Percentiles rank a stretch among this genome's conserved stretches.
Conservation (phyloP, 2,888 invertebrate species). For the Drosophila nr. medialis region DNA sequence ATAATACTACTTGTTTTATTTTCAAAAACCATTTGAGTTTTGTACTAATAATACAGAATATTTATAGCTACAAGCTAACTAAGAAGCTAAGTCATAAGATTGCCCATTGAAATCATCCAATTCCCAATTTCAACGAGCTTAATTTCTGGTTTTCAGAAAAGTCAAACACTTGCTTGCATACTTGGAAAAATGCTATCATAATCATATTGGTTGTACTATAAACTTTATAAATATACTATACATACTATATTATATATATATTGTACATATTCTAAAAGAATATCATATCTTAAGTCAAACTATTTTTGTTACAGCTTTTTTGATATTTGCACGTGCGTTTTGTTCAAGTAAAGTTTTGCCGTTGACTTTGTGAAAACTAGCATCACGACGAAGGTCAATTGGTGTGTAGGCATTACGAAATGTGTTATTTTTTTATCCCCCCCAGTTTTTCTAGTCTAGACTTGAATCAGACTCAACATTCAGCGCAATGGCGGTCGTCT, state of each 20-base stretch:
- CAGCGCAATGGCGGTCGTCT: slow-evolving; percentile 61
- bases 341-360: slow-evolving; percentile 28
- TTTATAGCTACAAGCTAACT: background rate
- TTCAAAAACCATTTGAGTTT: background rate
- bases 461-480: slow-evolving; percentile 67
- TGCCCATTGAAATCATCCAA: background rate
- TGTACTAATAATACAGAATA: background rate
- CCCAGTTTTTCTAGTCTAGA: slow-evolving; percentile 62
- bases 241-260: background rate
- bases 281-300: background rate
- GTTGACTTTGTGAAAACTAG: slow-evolving; percentile 29
- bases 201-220: background rate
- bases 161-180: background rate
- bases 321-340: background rate
- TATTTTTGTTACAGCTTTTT: background rate
- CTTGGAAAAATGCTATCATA: background rate
- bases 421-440: slow-evolving; percentile 27
- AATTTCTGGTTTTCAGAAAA: no score
- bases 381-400: slow-evolving; percentile 32
- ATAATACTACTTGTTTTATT: background rate
- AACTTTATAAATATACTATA: background rate
- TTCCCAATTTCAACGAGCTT: background rate
- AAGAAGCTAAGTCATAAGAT: background rate
- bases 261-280: background rate
- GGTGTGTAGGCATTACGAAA: slow-evolving; percentile 26